phyloP scores from a whole-genome alignment of 2,888 invertebrate genomes.

The Cheilosia soror region DNA sequence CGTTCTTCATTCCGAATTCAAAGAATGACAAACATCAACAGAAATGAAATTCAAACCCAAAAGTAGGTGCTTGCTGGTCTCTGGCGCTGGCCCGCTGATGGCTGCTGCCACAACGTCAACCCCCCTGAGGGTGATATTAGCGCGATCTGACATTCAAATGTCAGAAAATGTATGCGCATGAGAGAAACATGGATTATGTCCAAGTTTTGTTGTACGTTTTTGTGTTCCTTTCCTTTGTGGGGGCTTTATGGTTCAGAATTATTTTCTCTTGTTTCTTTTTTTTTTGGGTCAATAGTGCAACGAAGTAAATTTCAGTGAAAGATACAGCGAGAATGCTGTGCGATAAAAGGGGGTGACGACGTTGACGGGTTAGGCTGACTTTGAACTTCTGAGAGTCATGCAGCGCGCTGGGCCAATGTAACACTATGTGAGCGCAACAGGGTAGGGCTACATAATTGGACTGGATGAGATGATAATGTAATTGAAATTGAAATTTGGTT shows the following conservation, averaged over 20 bases:
- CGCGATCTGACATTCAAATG: conserved; percentile 62
- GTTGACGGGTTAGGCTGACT: conserved; percentile 34
- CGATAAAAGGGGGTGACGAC: not conserved
- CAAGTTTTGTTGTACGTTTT: conserved; percentile 28
- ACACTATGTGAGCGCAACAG: not conserved
- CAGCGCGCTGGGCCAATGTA: conserved; percentile 47
- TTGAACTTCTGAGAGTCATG: conserved; percentile 58
- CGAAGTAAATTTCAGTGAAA: conserved; percentile 15
- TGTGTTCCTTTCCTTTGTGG: conserved; percentile 1
- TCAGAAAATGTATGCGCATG: conserved; percentile 41
- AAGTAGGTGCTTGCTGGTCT: conserved; percentile 32
- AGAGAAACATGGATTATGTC: conserved; percentile 62
- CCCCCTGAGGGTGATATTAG: conserved; percentile 45
- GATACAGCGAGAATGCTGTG: not conserved
- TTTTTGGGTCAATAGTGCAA: conserved; percentile 48
- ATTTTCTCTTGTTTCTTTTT: conserved; percentile 9
- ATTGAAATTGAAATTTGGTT: conserved; percentile 26
- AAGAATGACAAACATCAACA: conserved; percentile 68
- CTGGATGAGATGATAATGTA: not conserved
- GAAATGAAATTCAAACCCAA: conserved; percentile 53
- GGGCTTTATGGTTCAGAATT: conserved; percentile 12
- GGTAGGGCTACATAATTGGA: not conserved
- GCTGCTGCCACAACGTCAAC: conserved; percentile 6
- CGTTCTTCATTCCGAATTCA: conserved; percentile 58
- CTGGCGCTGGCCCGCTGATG: not conserved